Conservation (phyloP, 2,888 invertebrate genomes). For the Dugesia japonica region DNA sequence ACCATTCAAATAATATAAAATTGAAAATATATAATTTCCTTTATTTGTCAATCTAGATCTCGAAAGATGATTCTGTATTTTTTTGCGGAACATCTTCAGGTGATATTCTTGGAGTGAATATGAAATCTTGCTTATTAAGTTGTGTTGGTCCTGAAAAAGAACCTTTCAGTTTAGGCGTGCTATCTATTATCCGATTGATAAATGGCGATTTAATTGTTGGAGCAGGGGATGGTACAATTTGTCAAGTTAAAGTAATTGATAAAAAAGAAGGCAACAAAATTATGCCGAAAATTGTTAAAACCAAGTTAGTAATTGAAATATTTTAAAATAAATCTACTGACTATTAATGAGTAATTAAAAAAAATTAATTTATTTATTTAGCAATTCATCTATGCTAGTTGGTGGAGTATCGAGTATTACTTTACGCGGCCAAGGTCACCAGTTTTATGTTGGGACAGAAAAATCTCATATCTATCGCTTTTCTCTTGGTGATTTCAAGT, state of each 20-base stretch:
- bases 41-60: conserved; percentile 48
- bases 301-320: conserved; percentile 27
- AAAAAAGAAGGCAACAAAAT: conserved; percentile 31
- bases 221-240: conserved; percentile 65
- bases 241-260: conserved; percentile 34
- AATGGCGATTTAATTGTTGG: conserved; percentile 56
- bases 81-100: conserved; percentile 72
- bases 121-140: conserved; percentile 41
- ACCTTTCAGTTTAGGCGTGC: conserved; percentile 44
- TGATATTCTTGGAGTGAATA: conserved; percentile 53
- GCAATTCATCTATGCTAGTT: conserved; percentile 36
- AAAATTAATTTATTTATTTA: not conserved
- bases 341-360: not conserved
- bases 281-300: conserved; percentile 32
- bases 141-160: conserved; percentile 40
- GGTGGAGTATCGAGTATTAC: conserved; percentile 61
- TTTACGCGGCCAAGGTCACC: conserved; percentile 46
- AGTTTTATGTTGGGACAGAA: conserved; percentile 62
- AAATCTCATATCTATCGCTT: conserved; percentile 67
- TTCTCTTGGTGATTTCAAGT: conserved; percentile 56
- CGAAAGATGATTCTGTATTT: conserved; percentile 58
- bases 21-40: no score
- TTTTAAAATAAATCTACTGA: not conserved
- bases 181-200: conserved; percentile 43
- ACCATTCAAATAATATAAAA: no score